Conservation (phyloP, 2,113 vertebrate species). For the Murina feae region DNA sequence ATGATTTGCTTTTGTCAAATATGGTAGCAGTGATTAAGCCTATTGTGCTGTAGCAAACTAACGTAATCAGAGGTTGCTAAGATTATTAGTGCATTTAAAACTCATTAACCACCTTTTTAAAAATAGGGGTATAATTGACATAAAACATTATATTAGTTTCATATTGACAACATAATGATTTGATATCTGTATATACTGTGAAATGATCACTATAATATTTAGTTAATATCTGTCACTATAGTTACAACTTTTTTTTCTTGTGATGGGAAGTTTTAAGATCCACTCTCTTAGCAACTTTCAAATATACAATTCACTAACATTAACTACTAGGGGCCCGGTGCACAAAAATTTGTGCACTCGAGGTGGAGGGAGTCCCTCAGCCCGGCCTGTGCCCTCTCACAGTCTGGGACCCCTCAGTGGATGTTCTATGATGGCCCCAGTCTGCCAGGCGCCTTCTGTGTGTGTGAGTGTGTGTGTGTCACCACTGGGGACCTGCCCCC, state of each 20-base stretch:
- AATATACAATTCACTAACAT: background rate
- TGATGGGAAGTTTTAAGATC: background rate
- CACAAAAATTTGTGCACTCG: too few species aligned
- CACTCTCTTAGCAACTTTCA: background rate
- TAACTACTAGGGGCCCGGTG: too few species aligned
- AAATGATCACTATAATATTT: background rate
- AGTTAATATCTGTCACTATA: background rate
- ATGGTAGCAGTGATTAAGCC: background rate
- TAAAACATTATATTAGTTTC: background rate
- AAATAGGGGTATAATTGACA: background rate
- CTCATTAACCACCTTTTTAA: background rate
- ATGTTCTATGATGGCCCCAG: too few species aligned
- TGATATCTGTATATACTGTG: background rate
- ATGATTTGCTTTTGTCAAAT: constrained; percentile 12
- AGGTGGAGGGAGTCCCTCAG: too few species aligned
- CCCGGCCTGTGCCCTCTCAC: too few species aligned
- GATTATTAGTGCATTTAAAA: background rate
- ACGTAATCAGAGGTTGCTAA: background rate
- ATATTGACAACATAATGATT: background rate
- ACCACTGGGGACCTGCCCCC: too few species aligned
- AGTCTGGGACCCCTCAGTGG: too few species aligned
- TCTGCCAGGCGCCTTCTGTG: too few species aligned
- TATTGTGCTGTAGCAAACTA: background rate
- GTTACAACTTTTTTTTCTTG: background rate
- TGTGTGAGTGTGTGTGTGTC: too few species aligned